Percentiles rank a stretch among this genome's conserved stretches.
Evolutionary conservation across 1,140 invertebrate species (phyloP).

Genomic region (Pseudomyrmex flavicornis): DNA sequence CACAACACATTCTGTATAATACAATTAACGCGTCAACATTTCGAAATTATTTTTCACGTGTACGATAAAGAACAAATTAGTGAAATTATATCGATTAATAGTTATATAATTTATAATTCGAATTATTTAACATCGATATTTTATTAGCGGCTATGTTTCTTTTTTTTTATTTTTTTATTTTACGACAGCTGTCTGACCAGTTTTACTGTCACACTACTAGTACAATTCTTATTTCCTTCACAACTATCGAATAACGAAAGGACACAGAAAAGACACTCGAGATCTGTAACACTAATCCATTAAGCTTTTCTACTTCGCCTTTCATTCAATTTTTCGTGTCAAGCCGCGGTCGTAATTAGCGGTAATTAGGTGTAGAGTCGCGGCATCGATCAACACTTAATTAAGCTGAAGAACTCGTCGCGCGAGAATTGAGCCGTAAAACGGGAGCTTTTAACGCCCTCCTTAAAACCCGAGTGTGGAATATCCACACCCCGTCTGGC

Average conservation of each 20-base stretch:
- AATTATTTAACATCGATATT: background rate
- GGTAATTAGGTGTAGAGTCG: slow-evolving; percentile 46
- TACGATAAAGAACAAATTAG: no score
- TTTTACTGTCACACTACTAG: no score
- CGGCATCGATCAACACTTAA: slow-evolving; percentile 52
- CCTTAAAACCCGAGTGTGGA: slow-evolving; percentile 39
- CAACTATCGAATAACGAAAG: background rate
- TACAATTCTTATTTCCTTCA: no score
- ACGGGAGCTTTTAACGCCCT: slow-evolving; percentile 46
- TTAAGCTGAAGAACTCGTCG: slow-evolving; percentile 34
- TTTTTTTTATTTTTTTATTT: background rate
- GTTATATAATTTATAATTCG: background rate
- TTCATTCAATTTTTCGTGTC: slow-evolving; percentile 52
- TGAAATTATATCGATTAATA: background rate
- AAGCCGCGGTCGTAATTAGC: slow-evolving; percentile 31
- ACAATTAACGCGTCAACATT: background rate
- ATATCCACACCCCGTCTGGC: slow-evolving; percentile 40
- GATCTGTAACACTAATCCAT: slow-evolving; percentile 39
- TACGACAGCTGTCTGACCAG: background rate
- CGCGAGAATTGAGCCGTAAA: slow-evolving; percentile 40
- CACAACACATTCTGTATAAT: background rate
- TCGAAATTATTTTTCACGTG: no score
- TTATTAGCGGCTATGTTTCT: slow-evolving; percentile 6
- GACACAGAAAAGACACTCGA: slow-evolving; percentile 17
- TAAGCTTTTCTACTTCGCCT: slow-evolving; percentile 25